These are phyloP conservation scores for Sinocyclocheilus anshuiensis DNA, from an alignment of 2,113 vertebrate genomes.

Conservation along the genomic window DNA sequence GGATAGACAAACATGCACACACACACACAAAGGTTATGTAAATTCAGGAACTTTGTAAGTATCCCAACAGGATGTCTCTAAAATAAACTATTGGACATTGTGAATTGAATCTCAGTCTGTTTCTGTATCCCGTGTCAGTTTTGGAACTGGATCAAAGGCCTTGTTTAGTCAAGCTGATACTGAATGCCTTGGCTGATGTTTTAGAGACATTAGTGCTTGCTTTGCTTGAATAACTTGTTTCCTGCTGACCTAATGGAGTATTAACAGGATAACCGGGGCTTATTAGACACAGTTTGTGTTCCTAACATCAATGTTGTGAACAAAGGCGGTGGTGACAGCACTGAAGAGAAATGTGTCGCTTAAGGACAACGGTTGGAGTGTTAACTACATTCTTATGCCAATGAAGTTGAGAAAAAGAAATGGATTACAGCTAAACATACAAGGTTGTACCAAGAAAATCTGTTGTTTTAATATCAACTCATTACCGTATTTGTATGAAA, in stretches of 20 bases:
- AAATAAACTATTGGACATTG: slow-evolving; percentile 35
- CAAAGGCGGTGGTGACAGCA: slow-evolving; percentile 12
- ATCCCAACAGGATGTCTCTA: slow-evolving; percentile 31
- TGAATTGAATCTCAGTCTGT: slow-evolving; percentile 13
- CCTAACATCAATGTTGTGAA: slow-evolving; percentile 19
- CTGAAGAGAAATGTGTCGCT: not conserved
- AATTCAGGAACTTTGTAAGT: not conserved
- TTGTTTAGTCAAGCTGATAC: slow-evolving; percentile 28
- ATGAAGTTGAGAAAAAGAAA: not conserved
- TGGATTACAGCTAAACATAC: not conserved
- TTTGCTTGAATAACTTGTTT: slow-evolving; percentile 48
- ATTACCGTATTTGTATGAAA: not conserved
- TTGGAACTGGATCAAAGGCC: slow-evolving; percentile 24
- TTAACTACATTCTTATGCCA: not conserved
- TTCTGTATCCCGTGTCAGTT: slow-evolving; percentile 28
- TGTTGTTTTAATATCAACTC: not conserved
- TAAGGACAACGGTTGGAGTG: not conserved
- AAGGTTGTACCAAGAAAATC: not conserved
- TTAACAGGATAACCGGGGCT: not conserved
- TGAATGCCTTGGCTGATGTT: slow-evolving; percentile 46
- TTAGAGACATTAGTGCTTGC: slow-evolving; percentile 38
- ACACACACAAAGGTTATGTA: not conserved
- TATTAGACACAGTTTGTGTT: slow-evolving; percentile 32
- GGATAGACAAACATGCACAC: too few species aligned
- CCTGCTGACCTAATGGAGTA: slow-evolving; percentile 43